Base-by-base conservation (phyloP, 1,140 invertebrate genomes). In the Stegodyphus mimosarum region DNA sequence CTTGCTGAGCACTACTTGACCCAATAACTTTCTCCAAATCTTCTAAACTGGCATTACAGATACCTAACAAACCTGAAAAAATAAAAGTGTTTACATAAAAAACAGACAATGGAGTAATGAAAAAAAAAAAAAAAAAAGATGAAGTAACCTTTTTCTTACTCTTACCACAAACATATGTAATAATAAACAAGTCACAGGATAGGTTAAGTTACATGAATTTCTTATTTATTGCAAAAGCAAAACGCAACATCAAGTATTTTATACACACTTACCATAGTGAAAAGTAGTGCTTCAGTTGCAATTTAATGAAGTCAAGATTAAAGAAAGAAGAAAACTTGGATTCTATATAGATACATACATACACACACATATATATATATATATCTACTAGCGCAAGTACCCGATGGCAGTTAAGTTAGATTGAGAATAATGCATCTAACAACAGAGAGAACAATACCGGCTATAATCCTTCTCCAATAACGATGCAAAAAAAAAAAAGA, bases 41-140 rank as follows among this genome's bases (percentile, higher is more conserved):
- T 66, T 83, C 80, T n/a, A 64, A 48, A 66, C 71, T 83, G n/a
- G 80, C 71, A 83, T 83, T 83, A 33, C 80, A 83, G 33, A 83
- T 83, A 48, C 63, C 52, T 6, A 18, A 18, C 66, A 83, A 83
- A 74, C 55, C 80, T 83, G 51, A 9, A 72, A 64, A 60, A 72
- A 79, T 13, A 70, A 55, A 55, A 6, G n/a, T n/a, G 17, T 7
- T 15, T n/a, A 67, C 7, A 7, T 9, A 67, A 15, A 15, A 18
- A 5, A 67, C 13, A n/a, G 7, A 15, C 17, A 9, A 9, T 18
- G 7, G 10, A n/a, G 6, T n/a, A 67, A 15, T n/a, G 13, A 1
- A 18, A 17, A 67, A 15, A 7, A 67, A 18, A 2, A 18, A 1
- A 18, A 17, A 67, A 15, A 7, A 67, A 18, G 7, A 18, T 15